Evolutionary conservation across 2,113 vertebrate genomes (phyloP).

Genomic region (Leucopsar rothschildi): DNA sequence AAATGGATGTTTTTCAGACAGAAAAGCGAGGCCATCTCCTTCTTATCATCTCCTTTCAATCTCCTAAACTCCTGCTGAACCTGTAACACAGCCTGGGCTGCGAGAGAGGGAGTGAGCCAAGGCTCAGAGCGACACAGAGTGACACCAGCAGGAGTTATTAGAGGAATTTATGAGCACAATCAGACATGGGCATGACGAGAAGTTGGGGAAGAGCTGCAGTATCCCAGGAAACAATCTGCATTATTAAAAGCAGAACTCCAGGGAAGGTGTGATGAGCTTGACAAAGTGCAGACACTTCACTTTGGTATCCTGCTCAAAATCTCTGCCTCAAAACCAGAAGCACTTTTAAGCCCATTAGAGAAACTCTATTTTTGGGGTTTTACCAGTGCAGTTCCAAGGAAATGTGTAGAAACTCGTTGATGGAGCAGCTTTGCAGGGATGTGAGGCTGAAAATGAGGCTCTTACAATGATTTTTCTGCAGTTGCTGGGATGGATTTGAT

Average conservation of each 20-base stretch:
- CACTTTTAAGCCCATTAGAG: background rate
- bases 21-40: background rate
- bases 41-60: background rate
- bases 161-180: background rate
- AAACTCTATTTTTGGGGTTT: background rate
- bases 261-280: background rate
- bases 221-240: conserved; percentile 46
- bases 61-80: background rate
- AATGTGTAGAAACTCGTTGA: background rate
- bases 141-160: conserved; percentile 8
- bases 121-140: background rate
- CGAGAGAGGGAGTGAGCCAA: background rate
- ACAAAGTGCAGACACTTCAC: conserved; percentile 1
- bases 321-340: background rate
- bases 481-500: background rate
- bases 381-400: background rate
- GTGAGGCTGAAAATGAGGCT: background rate
- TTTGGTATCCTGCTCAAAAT: background rate
- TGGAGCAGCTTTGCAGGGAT: background rate
- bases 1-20: background rate
- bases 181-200: background rate
- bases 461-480: background rate
- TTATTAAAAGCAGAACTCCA: background rate
- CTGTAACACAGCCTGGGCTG: background rate
- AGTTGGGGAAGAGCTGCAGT: background rate